Conservation (phyloP, 2,113 vertebrate genomes). For the Phalacrocorax pelagicus region DNA sequence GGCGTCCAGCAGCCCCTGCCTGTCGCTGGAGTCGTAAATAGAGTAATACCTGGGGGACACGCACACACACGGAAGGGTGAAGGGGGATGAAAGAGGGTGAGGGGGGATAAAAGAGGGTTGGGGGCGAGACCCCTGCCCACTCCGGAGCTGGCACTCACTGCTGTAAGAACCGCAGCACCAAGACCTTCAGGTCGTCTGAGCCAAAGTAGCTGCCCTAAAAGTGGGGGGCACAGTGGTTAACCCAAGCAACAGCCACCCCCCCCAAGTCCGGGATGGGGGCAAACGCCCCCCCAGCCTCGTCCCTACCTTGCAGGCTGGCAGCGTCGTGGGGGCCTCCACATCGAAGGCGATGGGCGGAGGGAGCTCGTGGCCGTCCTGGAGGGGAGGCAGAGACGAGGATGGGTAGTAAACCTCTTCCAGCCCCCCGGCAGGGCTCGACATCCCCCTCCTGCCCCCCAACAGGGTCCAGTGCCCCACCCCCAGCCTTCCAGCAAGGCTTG, state of each 20-base stretch:
- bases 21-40: not conserved
- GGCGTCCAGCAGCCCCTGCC: not conserved
- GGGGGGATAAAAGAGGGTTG: not conserved
- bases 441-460: no score
- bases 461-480: no score
- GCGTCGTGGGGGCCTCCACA: not conserved
- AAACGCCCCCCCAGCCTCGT: no score
- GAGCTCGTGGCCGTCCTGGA: not conserved
- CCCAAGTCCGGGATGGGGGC: not conserved
- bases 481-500: no score
- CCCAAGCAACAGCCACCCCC: not conserved
- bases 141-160: not conserved
- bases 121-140: not conserved
- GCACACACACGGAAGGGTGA: not conserved
- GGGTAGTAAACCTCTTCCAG: no score
- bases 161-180: not conserved
- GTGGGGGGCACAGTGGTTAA: not conserved
- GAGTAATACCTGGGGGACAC: not conserved
- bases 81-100: not conserved
- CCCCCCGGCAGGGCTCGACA: no score
- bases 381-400: no score
- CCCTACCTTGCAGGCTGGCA: not conserved
- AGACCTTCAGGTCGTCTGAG: not conserved
- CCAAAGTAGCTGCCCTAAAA: not conserved
- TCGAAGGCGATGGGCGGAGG: not conserved